Conservation (phyloP, 2,888 invertebrate species). For the Plebejus melissa region DNA sequence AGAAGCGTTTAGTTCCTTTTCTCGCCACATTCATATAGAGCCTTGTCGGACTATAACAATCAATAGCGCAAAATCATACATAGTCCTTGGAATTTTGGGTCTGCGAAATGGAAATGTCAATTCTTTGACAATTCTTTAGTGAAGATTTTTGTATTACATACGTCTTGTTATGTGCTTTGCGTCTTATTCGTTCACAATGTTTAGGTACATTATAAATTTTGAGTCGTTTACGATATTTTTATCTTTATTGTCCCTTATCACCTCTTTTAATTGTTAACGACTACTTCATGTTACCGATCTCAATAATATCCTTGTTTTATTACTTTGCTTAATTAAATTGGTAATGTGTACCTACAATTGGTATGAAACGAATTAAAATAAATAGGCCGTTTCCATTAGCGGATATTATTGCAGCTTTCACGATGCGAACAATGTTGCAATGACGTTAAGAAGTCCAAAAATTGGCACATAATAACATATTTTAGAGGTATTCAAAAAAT, state of each 20-base stretch:
- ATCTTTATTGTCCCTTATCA: constrained; percentile 18
- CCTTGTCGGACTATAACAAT: too few species aligned
- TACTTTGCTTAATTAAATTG: constrained; percentile 9
- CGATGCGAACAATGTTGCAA: constrained; percentile 9
- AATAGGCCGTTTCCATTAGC: constrained; percentile 16
- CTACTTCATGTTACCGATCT: neutral
- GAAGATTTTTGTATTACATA: neutral
- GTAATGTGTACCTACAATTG: constrained; percentile 7
- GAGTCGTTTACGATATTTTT: neutral
- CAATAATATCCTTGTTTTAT: constrained; percentile 18
- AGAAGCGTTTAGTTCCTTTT: too few species aligned
- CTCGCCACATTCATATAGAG: too few species aligned
- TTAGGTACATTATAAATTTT: neutral
- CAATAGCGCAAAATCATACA: too few species aligned
- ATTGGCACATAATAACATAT: neutral
- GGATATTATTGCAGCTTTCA: neutral
- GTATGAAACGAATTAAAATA: constrained; percentile 5
- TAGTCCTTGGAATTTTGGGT: too few species aligned
- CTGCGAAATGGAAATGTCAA: neutral
- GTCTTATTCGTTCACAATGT: neutral
- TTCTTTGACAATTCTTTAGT: neutral
- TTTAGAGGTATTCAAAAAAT: neutral
- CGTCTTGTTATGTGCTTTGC: neutral
- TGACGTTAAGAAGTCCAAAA: neutral
- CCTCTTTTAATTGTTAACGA: constrained; percentile 16